Evolutionary conservation across 2,113 vertebrate genomes (phyloP).

Genomic region (Nesoenas mayeri): DNA sequence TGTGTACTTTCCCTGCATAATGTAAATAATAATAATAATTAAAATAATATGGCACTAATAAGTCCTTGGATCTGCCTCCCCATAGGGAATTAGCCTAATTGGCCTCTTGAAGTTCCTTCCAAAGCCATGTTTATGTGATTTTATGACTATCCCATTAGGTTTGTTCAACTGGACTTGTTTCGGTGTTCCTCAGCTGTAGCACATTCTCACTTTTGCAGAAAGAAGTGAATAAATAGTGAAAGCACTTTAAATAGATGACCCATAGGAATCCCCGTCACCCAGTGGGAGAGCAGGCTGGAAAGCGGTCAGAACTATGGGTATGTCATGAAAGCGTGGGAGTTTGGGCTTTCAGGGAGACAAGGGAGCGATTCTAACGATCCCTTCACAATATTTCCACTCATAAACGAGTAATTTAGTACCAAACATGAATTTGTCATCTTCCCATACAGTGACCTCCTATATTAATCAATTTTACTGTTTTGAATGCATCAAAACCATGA

Average conservation of each 20-base stretch:
- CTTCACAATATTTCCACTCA: not conserved
- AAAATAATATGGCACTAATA: not conserved
- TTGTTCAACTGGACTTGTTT: not conserved
- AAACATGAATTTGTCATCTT: not conserved
- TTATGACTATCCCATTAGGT: not conserved
- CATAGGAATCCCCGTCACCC: rapidly evolving
- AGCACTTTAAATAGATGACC: rapidly evolving
- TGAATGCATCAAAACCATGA: not conserved
- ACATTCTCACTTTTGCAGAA: not conserved
- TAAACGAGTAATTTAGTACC: not conserved
- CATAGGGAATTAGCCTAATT: not conserved
- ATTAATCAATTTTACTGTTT: not conserved
- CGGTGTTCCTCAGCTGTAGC: not conserved
- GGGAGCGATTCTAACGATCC: not conserved
- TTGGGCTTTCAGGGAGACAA: rapidly evolving
- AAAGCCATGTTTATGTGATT: not conserved
- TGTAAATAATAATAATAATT: not conserved
- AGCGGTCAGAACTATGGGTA: rapidly evolving
- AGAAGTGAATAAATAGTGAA: not conserved
- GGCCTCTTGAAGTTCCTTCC: constrained; percentile 6
- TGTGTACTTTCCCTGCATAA: not conserved
- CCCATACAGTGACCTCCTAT: not conserved
- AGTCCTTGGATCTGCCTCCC: not conserved
- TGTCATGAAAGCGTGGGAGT: not conserved
- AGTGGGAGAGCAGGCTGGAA: not conserved